Evolutionary conservation across 2,797 vertebrate species (phyloP).

Genomic region (Falco rusticolus): DNA sequence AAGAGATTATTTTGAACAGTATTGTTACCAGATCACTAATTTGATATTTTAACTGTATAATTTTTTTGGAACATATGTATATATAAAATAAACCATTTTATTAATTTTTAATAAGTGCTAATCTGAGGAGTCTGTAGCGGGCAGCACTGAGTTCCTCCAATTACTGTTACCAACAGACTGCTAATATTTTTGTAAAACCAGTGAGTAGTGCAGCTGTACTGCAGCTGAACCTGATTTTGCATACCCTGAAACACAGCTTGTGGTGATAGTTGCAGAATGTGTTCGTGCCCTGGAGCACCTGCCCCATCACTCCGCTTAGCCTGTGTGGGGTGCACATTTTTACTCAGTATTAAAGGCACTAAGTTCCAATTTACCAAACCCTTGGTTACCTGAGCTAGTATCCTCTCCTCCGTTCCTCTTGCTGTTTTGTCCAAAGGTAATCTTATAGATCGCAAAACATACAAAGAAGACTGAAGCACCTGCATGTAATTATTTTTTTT

Average conservation of each 20-base stretch:
- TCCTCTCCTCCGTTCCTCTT: background rate
- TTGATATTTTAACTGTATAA: constrained; percentile 93
- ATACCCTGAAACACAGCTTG: background rate
- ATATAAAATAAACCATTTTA: constrained; percentile 92
- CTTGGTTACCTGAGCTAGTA: background rate
- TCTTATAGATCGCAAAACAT: background rate
- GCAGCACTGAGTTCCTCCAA: constrained; percentile 13
- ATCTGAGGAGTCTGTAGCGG: constrained; percentile 63
- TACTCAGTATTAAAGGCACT: background rate
- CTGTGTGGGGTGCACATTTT: background rate
- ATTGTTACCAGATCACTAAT: constrained; percentile 92
- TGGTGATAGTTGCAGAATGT: background rate
- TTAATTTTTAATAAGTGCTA: constrained; percentile 83
- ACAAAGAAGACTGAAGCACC: constrained; percentile 35
- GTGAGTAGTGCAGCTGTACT: background rate
- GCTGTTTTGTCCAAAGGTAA: background rate
- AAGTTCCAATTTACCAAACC: background rate
- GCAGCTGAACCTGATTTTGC: background rate
- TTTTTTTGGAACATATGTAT: constrained; percentile 90
- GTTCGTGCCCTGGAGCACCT: background rate
- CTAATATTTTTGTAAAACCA: background rate
- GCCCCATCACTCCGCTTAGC: background rate
- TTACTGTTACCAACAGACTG: constrained; percentile 4
- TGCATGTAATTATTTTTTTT: background rate
- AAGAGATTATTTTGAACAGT: constrained; percentile 95